Evolutionary conservation across 2,888 invertebrate genomes (phyloP).

Genomic region (Cephus sareptanus): DNA sequence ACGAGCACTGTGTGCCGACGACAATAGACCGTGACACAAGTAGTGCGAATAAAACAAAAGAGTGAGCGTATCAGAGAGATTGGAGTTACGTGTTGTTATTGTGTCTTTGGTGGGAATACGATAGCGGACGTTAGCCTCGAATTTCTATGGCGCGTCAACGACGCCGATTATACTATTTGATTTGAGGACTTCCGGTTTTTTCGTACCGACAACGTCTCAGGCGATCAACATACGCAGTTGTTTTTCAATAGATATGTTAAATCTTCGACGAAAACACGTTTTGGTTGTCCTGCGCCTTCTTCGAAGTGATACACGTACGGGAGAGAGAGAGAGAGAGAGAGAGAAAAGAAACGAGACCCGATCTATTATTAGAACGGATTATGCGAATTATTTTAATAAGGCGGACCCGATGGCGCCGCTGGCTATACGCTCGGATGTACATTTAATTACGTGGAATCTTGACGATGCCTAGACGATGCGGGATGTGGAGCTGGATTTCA

Average conservation of each 20-base stretch:
- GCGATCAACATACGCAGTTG: background rate
- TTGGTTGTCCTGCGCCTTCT: too few relatives aligned
- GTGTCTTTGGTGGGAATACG: background rate
- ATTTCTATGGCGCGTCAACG: background rate
- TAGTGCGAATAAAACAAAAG: background rate
- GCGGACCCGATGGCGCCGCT: slow-evolving; percentile 1
- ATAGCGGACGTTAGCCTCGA: background rate
- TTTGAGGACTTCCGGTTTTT: background rate
- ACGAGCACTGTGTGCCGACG: background rate
- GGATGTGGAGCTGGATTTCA: slow-evolving; percentile 5
- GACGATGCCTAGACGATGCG: background rate
- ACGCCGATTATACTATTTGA: background rate
- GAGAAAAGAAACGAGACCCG: background rate
- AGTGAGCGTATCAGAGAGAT: background rate
- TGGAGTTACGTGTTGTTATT: background rate
- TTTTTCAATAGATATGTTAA: background rate
- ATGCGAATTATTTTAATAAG: slow-evolving; percentile 4
- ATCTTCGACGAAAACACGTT: background rate
- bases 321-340: too few relatives aligned
- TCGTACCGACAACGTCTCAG: background rate
- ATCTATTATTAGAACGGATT: background rate
- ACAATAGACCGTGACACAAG: background rate
- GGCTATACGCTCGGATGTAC: background rate
- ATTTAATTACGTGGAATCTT: background rate
- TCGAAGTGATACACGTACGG: too few relatives aligned